A percentile compares a stretch with the other conserved stretches of the same genome.
phyloP scores from a whole-genome alignment of 2,113 vertebrate genomes.

The Pycnonotus jocosus region DNA sequence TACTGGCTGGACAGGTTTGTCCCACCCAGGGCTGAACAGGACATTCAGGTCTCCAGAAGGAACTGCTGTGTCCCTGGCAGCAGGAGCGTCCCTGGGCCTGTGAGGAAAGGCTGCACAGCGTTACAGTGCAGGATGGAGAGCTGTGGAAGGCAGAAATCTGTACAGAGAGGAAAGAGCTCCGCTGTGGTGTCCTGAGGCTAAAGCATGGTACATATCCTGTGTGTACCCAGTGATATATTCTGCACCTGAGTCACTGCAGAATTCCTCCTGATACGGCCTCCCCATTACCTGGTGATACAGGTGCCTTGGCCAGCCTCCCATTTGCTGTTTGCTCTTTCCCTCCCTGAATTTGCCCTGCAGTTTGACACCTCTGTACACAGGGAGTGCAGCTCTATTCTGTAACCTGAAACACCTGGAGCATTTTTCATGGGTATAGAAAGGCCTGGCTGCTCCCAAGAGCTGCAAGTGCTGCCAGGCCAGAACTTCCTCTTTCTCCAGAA shows the following conservation, averaged over 20 bases:
- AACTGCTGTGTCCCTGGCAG: background rate
- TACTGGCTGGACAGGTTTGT: constrained; percentile 38
- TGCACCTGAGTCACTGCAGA: background rate
- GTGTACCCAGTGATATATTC: rapidly evolving
- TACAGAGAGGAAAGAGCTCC: background rate
- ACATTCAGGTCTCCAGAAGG: background rate
- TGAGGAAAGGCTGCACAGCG: background rate
- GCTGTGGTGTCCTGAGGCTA: background rate
- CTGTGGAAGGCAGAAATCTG: background rate
- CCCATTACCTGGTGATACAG: background rate
- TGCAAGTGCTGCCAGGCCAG: background rate
- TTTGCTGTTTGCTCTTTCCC: background rate
- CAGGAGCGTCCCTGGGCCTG: background rate
- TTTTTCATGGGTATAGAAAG: background rate
- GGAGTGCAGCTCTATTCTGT: background rate
- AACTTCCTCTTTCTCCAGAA: background rate
- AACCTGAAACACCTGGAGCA: background rate
- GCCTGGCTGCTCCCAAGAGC: background rate
- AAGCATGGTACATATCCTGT: rapidly evolving
- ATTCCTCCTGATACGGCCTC: background rate
- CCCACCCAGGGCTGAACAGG: background rate
- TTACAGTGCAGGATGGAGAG: background rate
- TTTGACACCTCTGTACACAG: background rate
- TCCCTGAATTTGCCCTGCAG: background rate
- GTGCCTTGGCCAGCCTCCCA: background rate